Evolutionary conservation across 2,888 invertebrate species (phyloP), one percentile per base, ranked within the genome.

Genomic region (Pemphredon lugubris): DNA sequence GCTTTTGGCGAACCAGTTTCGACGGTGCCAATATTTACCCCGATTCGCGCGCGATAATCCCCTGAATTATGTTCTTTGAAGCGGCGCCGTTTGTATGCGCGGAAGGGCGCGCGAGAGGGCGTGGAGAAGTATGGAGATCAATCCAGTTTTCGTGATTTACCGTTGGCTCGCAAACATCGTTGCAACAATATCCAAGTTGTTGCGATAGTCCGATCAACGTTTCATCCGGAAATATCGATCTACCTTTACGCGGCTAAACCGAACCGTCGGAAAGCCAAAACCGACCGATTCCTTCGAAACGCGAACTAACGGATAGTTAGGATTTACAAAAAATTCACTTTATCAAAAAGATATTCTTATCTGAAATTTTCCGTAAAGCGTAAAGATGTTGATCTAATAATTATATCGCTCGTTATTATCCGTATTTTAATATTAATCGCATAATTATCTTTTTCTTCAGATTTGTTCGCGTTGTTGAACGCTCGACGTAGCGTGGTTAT

Each of bases 41-140:
- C 75, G 75, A 51, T 75, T 70, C 70, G 77, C 69, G 68, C 48
- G 51, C 80, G 77, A 80, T 80, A 77, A 80, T 80, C 81, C 77
- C 64, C 70, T 72, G 75, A 80, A 77, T 79, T 79, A 77, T 77
- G 80, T 80, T 77, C 80, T 76, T 80, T 75, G 73, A 79, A 73
- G 67, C 73, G 71, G 55, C 58, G 53, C 61, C 53, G 73, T 66
- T 72, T 72, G 76, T 63, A 57, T 51, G 65, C 64, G 65, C 50
- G 64, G 64, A 70, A 70, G 72, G 55, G 75, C 72, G 72, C 61
- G 61, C 20, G 73, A 65, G 57, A 60, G 69, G 61, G 58, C 65
- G 60, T 64, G 57, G 55, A 59, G 45, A 60, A 57, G 60, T 61
- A 64, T 50, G 45, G 65, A 51, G 73, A 73, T 73, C 76, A 75